Evolutionary conservation across 2,888 invertebrate species (phyloP).

Genomic region (Mythimna albipuncta): DNA sequence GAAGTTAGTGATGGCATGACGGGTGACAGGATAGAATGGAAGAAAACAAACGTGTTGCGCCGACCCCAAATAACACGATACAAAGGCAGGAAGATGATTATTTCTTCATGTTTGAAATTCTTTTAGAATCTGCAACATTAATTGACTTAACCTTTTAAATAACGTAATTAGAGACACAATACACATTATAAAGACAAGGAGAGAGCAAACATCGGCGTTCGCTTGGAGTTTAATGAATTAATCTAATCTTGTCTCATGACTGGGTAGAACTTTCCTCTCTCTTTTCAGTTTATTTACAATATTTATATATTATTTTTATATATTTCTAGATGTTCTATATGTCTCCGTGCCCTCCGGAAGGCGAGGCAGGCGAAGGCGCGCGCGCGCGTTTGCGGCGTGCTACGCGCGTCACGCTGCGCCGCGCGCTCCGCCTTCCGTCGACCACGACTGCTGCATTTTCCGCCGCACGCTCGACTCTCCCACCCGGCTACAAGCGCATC

Average conservation of each 20-base stretch:
- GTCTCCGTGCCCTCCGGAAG: constrained; percentile 89
- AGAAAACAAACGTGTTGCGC: too few relatives aligned
- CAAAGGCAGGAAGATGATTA: neutral
- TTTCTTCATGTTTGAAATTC: neutral
- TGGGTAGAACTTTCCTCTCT: too few relatives aligned
- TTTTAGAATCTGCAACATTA: too few relatives aligned
- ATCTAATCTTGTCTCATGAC: too few relatives aligned
- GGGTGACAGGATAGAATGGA: too few relatives aligned
- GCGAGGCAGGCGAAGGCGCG: constrained; percentile 86
- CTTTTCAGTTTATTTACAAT: neutral
- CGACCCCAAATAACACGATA: too few relatives aligned
- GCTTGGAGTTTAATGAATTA: too few relatives aligned
- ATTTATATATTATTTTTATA: neutral
- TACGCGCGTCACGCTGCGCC: constrained; percentile 91
- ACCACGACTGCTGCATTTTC: constrained; percentile 95
- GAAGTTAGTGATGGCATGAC: too few relatives aligned
- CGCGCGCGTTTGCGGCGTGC: constrained; percentile 94
- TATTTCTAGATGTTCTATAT: constrained; percentile 88
- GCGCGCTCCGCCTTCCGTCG: constrained; percentile 78
- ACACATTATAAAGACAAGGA: too few relatives aligned
- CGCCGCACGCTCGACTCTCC: constrained; percentile 94
- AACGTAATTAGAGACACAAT: too few relatives aligned
- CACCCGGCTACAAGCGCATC: constrained; percentile 94
- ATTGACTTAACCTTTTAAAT: too few relatives aligned
- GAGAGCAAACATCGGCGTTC: too few relatives aligned